Evolutionary conservation across 2,888 invertebrate species (phyloP), one percentile per base, ranked within the genome.

Genomic region (Galeruca laticollis): DNA sequence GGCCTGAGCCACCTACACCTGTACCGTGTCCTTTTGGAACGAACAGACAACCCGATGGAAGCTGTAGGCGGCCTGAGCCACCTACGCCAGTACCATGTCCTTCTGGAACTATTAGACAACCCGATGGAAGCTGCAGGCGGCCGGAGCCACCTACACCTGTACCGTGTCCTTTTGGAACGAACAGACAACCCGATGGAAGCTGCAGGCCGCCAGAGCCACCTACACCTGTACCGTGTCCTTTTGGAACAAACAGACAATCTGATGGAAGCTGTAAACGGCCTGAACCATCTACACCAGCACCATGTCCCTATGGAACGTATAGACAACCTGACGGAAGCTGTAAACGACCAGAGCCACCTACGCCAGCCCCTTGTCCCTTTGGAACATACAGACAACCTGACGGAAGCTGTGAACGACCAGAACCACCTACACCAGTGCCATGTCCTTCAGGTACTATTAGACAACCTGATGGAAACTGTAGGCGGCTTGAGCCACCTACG

Each of bases 391-490:
- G 57, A 51, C 37, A 52, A 51, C 49, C 62, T 10, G 68, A 70
- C 59, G 73, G 73, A 15, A 47, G 40, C 13, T 72, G 72, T 49
- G 33, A 54, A 57, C 47, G 59, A 49, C 49, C 49, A 4, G 15
- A 49, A 18, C 70, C 72, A 56, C 47, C 66, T 26, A 26, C 26
- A 2, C 26, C 26, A 2, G 26, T 0, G 49, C 57, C 68, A 3
- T 79, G 78, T 66, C 77, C 76, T 13, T 66, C 62, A 15, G 76
- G 73, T 26, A 74, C 73, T 21, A 59, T 61, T 37, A 63, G 37
- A 59, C 49, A 61, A 33, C 68, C 73, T 18, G 49, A 60, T 18
- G 71, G 69, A 37, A 72, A 26, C 15, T 76, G 72, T 51, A 26
- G 6, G 26, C 26, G 26, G 6, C 26, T 6, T 0, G 26, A 26